Base-by-base conservation (phyloP, 2,888 invertebrate species). In the Lasioglossum figueresi region DNA sequence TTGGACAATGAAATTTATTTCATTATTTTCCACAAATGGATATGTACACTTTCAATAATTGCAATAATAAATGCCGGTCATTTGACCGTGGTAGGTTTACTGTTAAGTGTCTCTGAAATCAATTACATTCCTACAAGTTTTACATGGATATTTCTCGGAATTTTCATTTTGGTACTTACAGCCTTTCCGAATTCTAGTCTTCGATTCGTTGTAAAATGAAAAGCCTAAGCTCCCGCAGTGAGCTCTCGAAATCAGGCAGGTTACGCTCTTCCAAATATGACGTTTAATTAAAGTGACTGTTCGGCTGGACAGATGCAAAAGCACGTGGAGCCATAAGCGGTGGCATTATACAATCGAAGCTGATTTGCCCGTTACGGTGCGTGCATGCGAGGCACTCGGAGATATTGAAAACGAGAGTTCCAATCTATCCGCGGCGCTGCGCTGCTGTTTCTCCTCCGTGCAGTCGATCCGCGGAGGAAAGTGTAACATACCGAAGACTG, bases 401-500 rank as follows among this genome's bases (percentile, higher is more conserved):
- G 82, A 86, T 86, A 89, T 91, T 87, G 91, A 91, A 90, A 91
- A 90, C 84, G 90, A 91, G 89, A 91, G 91, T 89, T 80, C 78
- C 82, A 74, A 85, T 85, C 86, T 79, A 78, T 86, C 71, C 72
- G 79, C 73, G 0, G 45, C 0, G 45, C 45, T 19, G 45, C 16
- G 45, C 45, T 45, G 45, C 45, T 78, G 78, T 76, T 66, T 72
- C 79, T 66, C 80, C 83, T 79, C 74, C 66, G 66, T 4, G 59
- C 40, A 23, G 27, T 10, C n/a, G 63, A 34, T 40, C 40, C 71
- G 63, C 82, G 80, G 90, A 93, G 91, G 93, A 94, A 93, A 94
- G 94, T 94, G 92, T 93, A 94, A 93, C 91, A 80, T 90, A 87
- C 86, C 88, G 83, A 85, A 89, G 93, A 93, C 93, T 92, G 93